Conservation (phyloP, 1,140 invertebrate genomes). For the Leptoteleia sp. region DNA sequence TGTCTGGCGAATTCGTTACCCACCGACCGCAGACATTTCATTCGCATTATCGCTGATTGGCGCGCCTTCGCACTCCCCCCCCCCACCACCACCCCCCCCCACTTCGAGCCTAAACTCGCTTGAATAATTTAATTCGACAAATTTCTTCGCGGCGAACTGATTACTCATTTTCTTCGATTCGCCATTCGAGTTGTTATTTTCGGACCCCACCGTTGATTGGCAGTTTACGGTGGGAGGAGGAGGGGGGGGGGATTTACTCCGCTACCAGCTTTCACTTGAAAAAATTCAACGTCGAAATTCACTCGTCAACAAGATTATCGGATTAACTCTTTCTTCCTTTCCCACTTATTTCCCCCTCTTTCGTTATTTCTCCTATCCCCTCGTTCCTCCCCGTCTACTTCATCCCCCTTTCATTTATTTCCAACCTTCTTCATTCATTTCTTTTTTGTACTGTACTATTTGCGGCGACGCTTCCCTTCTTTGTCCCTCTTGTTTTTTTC, state of each 20-base stretch:
- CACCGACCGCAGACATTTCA: constrained; percentile 9
- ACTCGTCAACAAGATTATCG: constrained; percentile 19
- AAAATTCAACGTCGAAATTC: constrained; percentile 25
- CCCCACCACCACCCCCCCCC: not conserved
- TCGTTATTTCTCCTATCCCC: not conserved
- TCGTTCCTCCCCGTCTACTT: not conserved
- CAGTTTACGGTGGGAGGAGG: too few species aligned
- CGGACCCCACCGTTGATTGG: constrained; percentile 14
- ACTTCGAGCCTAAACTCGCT: constrained; percentile 12
- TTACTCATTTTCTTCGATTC: constrained; percentile 38
- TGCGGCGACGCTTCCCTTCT: too few species aligned
- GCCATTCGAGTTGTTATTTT: constrained; percentile 21
- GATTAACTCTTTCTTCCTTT: constrained; percentile 1
- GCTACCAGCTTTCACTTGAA: constrained; percentile 25
- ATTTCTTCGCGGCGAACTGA: constrained; percentile 29
- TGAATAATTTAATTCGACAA: constrained; percentile 42
- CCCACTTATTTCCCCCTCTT: not conserved
- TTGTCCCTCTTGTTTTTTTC: too few species aligned
- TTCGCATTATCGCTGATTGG: constrained; percentile 28
- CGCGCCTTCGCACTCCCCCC: not conserved
- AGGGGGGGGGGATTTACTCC: constrained; percentile 22
- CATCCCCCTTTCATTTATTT: too few species aligned
- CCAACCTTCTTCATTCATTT: too few species aligned
- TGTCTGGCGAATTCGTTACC: constrained; percentile 38
- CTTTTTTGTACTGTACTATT: too few species aligned